These are phyloP conservation scores for Stratiomys singularior DNA, from an alignment of 2,888 invertebrate species.

Conservation along the genomic window DNA sequence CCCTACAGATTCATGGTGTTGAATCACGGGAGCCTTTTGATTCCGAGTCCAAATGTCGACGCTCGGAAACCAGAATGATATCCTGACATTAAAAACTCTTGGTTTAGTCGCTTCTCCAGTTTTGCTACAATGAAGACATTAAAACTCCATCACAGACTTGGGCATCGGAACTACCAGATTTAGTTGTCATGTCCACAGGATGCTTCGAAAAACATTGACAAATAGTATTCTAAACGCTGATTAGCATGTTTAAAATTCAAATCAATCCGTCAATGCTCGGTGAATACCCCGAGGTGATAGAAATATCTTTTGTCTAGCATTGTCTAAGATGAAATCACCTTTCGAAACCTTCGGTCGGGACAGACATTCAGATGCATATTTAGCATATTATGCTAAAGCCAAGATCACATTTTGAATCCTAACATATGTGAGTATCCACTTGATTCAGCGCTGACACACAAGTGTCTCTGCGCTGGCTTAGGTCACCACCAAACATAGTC, in stretches of 20 bases:
- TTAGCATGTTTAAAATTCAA: slow-evolving; percentile 41
- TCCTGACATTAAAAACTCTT: too few species aligned
- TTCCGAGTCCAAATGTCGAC: too few species aligned
- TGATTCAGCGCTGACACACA: not conserved
- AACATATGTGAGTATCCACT: not conserved
- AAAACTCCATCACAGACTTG: too few species aligned
- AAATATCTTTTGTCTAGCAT: slow-evolving; percentile 24
- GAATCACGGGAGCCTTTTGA: too few species aligned
- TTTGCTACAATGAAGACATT: too few species aligned
- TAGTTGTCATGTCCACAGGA: slow-evolving; percentile 19
- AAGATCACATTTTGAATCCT: slow-evolving; percentile 36
- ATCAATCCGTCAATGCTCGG: slow-evolving; percentile 34
- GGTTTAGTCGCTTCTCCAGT: too few species aligned
- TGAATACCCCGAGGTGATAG: slow-evolving; percentile 16
- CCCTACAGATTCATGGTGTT: too few species aligned
- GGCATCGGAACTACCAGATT: not conserved
- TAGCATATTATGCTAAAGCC: slow-evolving; percentile 42
- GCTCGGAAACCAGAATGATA: too few species aligned
- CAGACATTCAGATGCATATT: slow-evolving; percentile 14
- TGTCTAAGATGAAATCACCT: slow-evolving; percentile 35
- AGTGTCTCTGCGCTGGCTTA: not conserved
- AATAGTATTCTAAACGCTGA: slow-evolving; percentile 26
- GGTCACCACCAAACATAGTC: slow-evolving; percentile 46
- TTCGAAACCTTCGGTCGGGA: slow-evolving; percentile 12
- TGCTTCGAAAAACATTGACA: not conserved